Evolutionary conservation across 2,113 vertebrate species (phyloP).

Genomic region (Apistogramma diplotaenia): DNA sequence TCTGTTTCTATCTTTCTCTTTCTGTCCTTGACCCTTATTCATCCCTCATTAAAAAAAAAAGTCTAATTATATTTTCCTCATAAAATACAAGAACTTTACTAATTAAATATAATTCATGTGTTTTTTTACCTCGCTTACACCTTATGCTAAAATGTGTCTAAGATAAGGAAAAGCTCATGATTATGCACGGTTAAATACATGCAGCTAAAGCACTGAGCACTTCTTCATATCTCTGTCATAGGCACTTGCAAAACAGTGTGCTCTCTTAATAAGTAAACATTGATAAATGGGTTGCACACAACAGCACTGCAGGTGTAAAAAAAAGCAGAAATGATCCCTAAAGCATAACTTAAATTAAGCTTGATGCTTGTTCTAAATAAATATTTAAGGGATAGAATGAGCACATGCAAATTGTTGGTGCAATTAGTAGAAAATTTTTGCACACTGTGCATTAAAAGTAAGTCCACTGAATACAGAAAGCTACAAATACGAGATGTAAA

Average conservation of each 20-base stretch:
- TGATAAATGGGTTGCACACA: not conserved
- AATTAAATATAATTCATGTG: constrained; percentile 2
- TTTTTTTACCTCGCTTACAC: constrained; percentile 16
- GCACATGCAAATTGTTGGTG: not conserved
- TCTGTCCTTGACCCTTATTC: constrained; percentile 25
- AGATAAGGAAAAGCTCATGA: not conserved
- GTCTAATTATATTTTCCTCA: not conserved
- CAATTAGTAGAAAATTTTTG: not conserved
- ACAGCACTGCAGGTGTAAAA: constrained; percentile 12
- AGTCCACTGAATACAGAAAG: constrained; percentile 7
- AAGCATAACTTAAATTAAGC: constrained; percentile 2
- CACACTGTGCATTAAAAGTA: not conserved
- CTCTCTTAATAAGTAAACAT: constrained; percentile 35
- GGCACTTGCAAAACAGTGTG: constrained; percentile 30
- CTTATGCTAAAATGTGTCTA: not conserved
- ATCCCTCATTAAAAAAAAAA: not conserved
- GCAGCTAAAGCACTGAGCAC: not conserved
- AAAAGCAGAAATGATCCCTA: not conserved
- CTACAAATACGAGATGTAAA: not conserved
- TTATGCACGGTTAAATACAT: constrained; percentile 12
- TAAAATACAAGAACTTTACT: not conserved
- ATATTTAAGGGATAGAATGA: not conserved
- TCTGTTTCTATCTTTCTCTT: not conserved
- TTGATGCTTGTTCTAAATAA: not conserved
- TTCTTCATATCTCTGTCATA: constrained; percentile 23